Evolutionary conservation across 2,888 invertebrate species (phyloP), one percentile per base, ranked within the genome.

Genomic region (Brachynemurus nebulosus): DNA sequence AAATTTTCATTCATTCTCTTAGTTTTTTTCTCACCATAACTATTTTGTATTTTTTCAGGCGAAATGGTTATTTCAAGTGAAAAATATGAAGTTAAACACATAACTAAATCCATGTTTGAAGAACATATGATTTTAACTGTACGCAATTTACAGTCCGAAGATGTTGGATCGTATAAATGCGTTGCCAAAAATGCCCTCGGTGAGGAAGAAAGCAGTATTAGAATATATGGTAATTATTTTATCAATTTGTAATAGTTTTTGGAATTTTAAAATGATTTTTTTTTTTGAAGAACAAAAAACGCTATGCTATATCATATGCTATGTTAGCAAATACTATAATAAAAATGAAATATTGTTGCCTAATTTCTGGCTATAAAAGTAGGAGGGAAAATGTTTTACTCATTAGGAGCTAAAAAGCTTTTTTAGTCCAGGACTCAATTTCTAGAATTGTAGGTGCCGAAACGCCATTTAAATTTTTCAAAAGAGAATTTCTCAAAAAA

Each of bases 11-110:
- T n/a, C n/a, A n/a, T n/a, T n/a, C n/a, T n/a, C n/a, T n/a, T n/a
- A n/a, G n/a, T n/a, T n/a, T n/a, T n/a, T n/a, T n/a, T n/a, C n/a
- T n/a, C n/a, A n/a, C n/a, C n/a, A n/a, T n/a, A n/a, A n/a, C n/a
- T n/a, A n/a, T n/a, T n/a, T n/a, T n/a, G n/a, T n/a, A n/a, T n/a
- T n/a, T 12, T 20, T 42, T 12, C 18, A 44, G 44, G 38, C 18
- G 44, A 44, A n/a, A 44, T 44, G 44, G 44, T 44, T 8, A 38
- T 44, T 9, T 25, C 37, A 7, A 44, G 44, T n/a, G 44, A 44
- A 16, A 44, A 38, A 27, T 44, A 44, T 11, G 38, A 38, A 3
- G 44, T 44, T 3, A 38, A 37, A 27, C 37, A 25, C 6, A 44
- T 27, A 5, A 27, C 44, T 16, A 37, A 18, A 18, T 44, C 44